A percentile compares a stretch with the other conserved stretches of the same genome.
Evolutionary conservation across 2,113 vertebrate genomes (phyloP).

Genomic region (Corvus hawaiiensis): DNA sequence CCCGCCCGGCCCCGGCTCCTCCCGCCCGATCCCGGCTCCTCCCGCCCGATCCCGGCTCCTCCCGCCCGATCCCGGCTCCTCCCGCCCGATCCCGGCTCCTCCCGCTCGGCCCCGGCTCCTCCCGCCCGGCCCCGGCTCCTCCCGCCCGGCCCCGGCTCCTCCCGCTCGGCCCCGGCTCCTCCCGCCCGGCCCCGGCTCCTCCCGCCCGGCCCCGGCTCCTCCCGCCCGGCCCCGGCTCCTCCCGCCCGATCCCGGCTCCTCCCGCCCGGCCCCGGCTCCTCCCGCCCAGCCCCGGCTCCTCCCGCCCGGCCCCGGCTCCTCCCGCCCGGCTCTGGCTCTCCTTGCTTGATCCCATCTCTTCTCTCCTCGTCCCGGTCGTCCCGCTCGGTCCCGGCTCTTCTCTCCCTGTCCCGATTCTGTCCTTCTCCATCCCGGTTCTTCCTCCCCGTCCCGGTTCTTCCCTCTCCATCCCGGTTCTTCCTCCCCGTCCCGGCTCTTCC

Average conservation of each 20-base stretch:
- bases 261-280: not conserved
- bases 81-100: not conserved
- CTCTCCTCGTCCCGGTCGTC: no score
- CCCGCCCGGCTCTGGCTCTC: no score
- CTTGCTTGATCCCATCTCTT: not conserved
- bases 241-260: not conserved
- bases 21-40: no score
- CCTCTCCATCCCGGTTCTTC: fast-evolving
- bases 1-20: not conserved
- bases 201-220: no score
- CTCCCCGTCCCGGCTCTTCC: not conserved
- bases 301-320: no score
- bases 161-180: not conserved
- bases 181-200: fast-evolving
- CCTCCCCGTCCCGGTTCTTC: not conserved
- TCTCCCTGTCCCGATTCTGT: not conserved
- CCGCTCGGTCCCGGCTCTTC: not conserved
- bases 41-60: no score
- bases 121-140: no score
- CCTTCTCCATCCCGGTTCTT: fast-evolving
- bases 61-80: no score
- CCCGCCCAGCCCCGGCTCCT: no score
- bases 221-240: no score
- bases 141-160: no score
- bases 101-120: no score